Evolutionary conservation across 1,140 invertebrate genomes (phyloP).

Genomic region (Brachionus angularis): DNA sequence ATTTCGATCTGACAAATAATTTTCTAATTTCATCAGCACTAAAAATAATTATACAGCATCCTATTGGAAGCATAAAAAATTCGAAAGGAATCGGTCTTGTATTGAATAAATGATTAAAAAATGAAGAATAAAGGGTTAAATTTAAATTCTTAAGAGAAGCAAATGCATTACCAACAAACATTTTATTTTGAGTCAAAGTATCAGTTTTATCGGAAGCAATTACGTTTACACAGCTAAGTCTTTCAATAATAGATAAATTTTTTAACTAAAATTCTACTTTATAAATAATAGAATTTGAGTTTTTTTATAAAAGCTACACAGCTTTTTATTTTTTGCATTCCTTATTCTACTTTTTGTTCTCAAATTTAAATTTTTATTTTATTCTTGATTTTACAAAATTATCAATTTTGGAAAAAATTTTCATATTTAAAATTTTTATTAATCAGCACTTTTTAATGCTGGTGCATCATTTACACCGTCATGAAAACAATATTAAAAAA

Average conservation of each 20-base stretch:
- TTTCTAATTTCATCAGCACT: conserved; percentile 36
- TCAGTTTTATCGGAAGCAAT: too few species aligned
- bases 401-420: conserved; percentile 11
- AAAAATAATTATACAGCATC: conserved; percentile 22
- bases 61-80: conserved; percentile 37
- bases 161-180: conserved; percentile 1
- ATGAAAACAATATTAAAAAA: conserved; percentile 1
- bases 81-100: conserved; percentile 14
- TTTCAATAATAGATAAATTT: too few species aligned
- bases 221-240: too few species aligned
- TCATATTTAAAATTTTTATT: neutral
- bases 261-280: too few species aligned
- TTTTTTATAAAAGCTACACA: too few species aligned
- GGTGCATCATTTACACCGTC: conserved; percentile 34
- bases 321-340: too few species aligned
- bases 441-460: conserved; percentile 21
- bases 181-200: neutral
- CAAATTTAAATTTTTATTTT: too few species aligned
- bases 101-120: conserved; percentile 36
- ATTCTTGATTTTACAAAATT: too few species aligned
- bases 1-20: conserved; percentile 27
- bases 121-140: neutral
- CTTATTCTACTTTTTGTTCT: too few species aligned
- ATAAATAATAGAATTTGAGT: too few species aligned
- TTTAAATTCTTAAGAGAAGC: conserved; percentile 11